Evolutionary conservation across 2,888 invertebrate genomes (phyloP).

Genomic region (Hipparchia sbordonii): DNA sequence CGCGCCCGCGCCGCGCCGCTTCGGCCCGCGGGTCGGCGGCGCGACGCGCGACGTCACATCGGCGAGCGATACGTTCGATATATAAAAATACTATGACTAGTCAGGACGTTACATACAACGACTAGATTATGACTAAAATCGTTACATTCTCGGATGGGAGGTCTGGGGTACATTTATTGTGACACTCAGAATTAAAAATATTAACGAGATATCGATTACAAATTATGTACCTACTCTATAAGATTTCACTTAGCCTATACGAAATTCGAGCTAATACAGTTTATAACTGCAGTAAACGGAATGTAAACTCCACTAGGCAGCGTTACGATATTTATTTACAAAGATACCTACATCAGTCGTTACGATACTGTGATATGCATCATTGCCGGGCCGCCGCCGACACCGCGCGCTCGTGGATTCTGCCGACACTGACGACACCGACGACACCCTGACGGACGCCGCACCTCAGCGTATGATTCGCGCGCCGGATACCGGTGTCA

Average conservation of each 20-base stretch:
- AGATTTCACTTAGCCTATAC: conserved; percentile 43
- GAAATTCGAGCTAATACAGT: conserved; percentile 41
- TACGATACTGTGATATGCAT: conserved; percentile 75
- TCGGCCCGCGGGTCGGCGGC: conserved; percentile 38
- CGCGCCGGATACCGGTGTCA: conserved; percentile 1
- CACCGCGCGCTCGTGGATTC: conserved; percentile 39
- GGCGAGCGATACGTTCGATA: conserved; percentile 16
- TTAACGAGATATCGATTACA: conserved; percentile 53
- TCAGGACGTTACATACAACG: conserved; percentile 32
- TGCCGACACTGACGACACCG: not conserved
- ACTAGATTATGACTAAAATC: conserved; percentile 31
- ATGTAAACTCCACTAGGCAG: conserved; percentile 32
- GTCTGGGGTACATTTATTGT: conserved; percentile 55
- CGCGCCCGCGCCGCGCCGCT: conserved; percentile 45
- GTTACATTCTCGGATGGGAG: conserved; percentile 43
- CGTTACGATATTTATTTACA: conserved; percentile 63
- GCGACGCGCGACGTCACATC: conserved; percentile 40
- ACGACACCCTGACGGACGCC: conserved; percentile 1
- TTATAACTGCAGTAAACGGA: conserved; percentile 32
- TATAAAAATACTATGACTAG: conserved; percentile 29
- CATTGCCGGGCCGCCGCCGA: conserved; percentile 76
- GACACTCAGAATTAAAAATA: conserved; percentile 59
- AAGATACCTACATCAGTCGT: conserved; percentile 66
- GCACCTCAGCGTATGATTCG: conserved; percentile 1
- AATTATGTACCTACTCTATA: conserved; percentile 42